Conservation (phyloP, 2,888 invertebrate genomes). For the Lasioglossum zephyrum region DNA sequence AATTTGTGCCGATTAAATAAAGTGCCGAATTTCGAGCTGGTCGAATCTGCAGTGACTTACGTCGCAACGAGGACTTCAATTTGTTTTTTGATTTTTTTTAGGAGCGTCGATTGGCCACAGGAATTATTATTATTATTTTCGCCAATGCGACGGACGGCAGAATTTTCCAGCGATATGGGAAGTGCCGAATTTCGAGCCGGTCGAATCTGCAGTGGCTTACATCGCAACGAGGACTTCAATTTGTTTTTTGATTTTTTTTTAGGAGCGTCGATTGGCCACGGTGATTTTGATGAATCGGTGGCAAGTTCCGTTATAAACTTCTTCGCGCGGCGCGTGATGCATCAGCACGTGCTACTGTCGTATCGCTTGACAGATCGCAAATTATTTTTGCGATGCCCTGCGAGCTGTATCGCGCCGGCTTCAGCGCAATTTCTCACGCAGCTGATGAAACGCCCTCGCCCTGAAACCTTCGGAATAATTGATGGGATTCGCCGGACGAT, state of each 20-base stretch:
- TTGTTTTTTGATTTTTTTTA: too few species aligned
- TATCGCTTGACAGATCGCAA: constrained; percentile 51
- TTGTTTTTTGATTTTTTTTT: neutral
- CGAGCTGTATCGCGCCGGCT: constrained; percentile 10
- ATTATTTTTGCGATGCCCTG: constrained; percentile 48
- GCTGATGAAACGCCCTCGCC: constrained; percentile 23
- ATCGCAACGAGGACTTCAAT: neutral
- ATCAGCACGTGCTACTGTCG: constrained; percentile 41
- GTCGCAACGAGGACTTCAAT: too few species aligned
- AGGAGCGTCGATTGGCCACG: constrained; percentile 43
- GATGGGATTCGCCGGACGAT: constrained; percentile 15
- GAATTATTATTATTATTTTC: neutral
- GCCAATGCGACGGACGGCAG: neutral
- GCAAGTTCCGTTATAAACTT: constrained; percentile 58
- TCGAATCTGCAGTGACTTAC: too few species aligned
- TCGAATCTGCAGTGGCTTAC: neutral
- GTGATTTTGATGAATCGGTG: constrained; percentile 57
- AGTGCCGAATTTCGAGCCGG: neutral
- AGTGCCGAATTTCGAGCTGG: too few species aligned
- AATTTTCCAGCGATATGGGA: neutral
- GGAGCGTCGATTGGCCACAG: too few species aligned
- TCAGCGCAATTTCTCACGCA: constrained; percentile 24
- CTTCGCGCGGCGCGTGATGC: constrained; percentile 42
- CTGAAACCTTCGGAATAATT: constrained; percentile 23
- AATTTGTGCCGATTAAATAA: too few species aligned